These are phyloP conservation scores for Nematostella vectensis DNA, from an alignment of 92 coral and sea anemone genomes.

Conservation along the genomic window DNA sequence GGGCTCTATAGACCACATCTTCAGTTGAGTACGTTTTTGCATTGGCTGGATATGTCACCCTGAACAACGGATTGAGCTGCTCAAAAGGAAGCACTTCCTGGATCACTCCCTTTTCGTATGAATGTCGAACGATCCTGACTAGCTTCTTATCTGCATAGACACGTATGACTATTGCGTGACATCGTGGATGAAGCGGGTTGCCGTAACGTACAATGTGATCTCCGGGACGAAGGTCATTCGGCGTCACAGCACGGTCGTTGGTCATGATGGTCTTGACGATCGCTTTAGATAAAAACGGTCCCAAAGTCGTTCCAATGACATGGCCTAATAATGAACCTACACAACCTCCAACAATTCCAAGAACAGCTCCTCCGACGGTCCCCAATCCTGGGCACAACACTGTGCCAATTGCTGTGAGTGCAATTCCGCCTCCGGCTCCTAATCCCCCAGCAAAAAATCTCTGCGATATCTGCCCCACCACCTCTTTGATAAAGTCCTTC, in stretches of 20 bases:
- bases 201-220: slow-evolving; percentile 28
- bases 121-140: slow-evolving; percentile 27
- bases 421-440: too few relatives aligned
- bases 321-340: slow-evolving; percentile 21
- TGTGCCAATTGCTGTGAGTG: slow-evolving; percentile 23
- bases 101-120: slow-evolving; percentile 22
- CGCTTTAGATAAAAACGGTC: too few relatives aligned
- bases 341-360: slow-evolving; percentile 18
- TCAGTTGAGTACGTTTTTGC: too few relatives aligned
- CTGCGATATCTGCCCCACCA: too few relatives aligned
- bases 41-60: too few relatives aligned
- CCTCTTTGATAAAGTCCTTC: slow-evolving; percentile 17
- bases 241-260: slow-evolving; percentile 21
- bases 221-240: slow-evolving; percentile 19
- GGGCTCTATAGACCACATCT: too few relatives aligned
- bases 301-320: slow-evolving; percentile 24
- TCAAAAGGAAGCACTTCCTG: too few relatives aligned
- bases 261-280: slow-evolving; percentile 14
- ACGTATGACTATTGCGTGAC: slow-evolving; percentile 26
- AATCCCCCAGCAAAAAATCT: too few relatives aligned
- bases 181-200: slow-evolving; percentile 28
- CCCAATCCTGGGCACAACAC: slow-evolving; percentile 17
- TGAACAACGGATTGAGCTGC: too few relatives aligned
- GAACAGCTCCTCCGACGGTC: slow-evolving; percentile 12
- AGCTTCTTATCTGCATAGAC: slow-evolving; percentile 11